Conservation (phyloP, 2,888 invertebrate species). For the Cerceris rybyensis region DNA sequence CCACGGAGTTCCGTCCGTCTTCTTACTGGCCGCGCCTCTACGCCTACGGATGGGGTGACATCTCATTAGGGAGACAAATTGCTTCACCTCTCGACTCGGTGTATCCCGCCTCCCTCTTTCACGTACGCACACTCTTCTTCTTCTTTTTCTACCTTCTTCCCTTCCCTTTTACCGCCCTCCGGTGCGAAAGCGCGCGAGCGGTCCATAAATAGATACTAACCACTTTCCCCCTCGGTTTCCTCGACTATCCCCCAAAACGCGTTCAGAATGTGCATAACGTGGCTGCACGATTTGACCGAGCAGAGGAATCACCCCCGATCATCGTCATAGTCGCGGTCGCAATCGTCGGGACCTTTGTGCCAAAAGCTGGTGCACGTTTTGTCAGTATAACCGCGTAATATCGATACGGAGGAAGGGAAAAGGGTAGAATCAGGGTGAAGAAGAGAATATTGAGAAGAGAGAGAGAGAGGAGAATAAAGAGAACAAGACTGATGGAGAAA, state of each 20-base stretch:
- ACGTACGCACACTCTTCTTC: constrained; percentile 10
- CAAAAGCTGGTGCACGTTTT: constrained; percentile 23
- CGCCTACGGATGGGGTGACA: constrained; percentile 78
- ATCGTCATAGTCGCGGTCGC: constrained; percentile 14
- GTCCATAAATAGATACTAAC: constrained; percentile 68
- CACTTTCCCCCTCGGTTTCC: constrained; percentile 46
- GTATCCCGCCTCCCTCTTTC: constrained; percentile 43
- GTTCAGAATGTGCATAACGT: constrained; percentile 52
- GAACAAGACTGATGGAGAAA: constrained; percentile 1
- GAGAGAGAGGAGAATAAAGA: constrained; percentile 4
- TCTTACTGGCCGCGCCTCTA: constrained; percentile 62
- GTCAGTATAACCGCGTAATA: constrained; percentile 56
- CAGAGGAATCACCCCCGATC: neutral
- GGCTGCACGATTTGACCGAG: constrained; percentile 26
- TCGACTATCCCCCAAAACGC: constrained; percentile 23
- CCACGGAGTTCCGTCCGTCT: constrained; percentile 63
- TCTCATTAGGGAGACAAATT: constrained; percentile 82
- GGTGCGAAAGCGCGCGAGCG: constrained; percentile 42
- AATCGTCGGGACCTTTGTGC: constrained; percentile 36
- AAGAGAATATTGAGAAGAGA: constrained; percentile 42
- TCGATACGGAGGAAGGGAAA: constrained; percentile 36
- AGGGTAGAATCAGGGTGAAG: neutral
- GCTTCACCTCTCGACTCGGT: constrained; percentile 77
- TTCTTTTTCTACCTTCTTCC: constrained; percentile 6
- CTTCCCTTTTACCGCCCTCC: constrained; percentile 20